Percentiles rank a stretch among this genome's conserved stretches.
phyloP scores from a whole-genome alignment of 2,797 vertebrate genomes.

The Moxostoma hubbsi region DNA sequence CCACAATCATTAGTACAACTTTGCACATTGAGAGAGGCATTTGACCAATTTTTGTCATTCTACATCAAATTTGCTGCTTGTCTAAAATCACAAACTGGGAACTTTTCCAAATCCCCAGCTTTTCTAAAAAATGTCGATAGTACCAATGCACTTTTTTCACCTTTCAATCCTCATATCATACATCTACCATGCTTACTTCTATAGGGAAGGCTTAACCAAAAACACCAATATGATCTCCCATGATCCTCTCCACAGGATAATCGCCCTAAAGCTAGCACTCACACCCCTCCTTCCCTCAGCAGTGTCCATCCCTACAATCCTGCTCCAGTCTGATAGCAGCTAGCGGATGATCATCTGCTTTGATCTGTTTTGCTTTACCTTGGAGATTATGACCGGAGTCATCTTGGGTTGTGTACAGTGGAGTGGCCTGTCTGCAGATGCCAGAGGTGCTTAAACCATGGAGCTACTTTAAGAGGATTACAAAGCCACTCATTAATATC shows the following conservation, averaged over 20 bases:
- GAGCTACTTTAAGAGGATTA: slow-evolving; percentile 58
- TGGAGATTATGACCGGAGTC: slow-evolving; percentile 23
- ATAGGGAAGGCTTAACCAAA: slow-evolving; percentile 39
- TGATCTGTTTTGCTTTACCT: slow-evolving; percentile 38
- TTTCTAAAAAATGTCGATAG: slow-evolving; percentile 16
- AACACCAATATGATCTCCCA: slow-evolving; percentile 40
- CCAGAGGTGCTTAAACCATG: slow-evolving; percentile 38
- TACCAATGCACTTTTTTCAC: slow-evolving; percentile 9
- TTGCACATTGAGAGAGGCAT: no score
- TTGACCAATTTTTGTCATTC: no score
- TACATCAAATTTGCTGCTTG: not conserved
- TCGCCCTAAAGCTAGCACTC: slow-evolving; percentile 15
- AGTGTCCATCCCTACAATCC: slow-evolving; percentile 26
- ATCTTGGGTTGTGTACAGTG: slow-evolving; percentile 26
- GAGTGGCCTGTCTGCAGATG: slow-evolving; percentile 21
- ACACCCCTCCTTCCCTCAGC: not conserved
- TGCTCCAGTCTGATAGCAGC: slow-evolving; percentile 40
- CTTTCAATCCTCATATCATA: not conserved
- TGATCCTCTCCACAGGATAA: slow-evolving; percentile 44
- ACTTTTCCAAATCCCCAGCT: slow-evolving; percentile 11
- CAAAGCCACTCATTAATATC: slow-evolving; percentile 58
- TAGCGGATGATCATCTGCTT: slow-evolving; percentile 42
- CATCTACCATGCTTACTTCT: slow-evolving; percentile 17
- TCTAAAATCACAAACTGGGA: slow-evolving; percentile 18
- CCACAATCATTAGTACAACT: no score